Base-by-base conservation (phyloP, 2,113 vertebrate genomes). In the Callithrix jacchus region DNA sequence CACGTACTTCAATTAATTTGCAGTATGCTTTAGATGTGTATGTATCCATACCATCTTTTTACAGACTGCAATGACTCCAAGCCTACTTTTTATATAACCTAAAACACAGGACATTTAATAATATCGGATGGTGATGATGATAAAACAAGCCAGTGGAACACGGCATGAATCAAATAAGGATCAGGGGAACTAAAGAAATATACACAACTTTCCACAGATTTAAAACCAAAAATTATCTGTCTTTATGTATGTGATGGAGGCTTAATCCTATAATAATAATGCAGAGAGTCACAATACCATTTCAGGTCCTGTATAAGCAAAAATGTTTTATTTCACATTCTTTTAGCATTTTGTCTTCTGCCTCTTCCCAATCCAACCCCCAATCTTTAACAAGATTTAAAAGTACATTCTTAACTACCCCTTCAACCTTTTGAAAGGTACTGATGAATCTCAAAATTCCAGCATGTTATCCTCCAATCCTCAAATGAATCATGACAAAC, bases 61-160 rank as follows among this genome's bases (percentile, higher is more conserved):
- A 76, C 30, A 77, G 1, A 95, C 20, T 40, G 3, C 8, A 70
- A 35, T 64, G 25, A 84, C 52, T 92, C 4, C 82, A 86, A 70
- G 47, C 30, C 42, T 86, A 85, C 9, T 45, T 83, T 84, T 49
- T 68, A 92, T 40, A 32, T 81, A 87, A 71, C 13, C 52, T 64
- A 89, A 88, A 70, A 89, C 2, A 74, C 42, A 25, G 11, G 11
- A 79, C 47, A 92, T 58, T 90, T 90, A 96, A 21, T 96, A 97
- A 73, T 85, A 90, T 5, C 74, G 6, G 95, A 98, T 97, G 95
- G 96, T 98, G 94, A 97, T 97, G 95, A 97, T 97, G 97, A 97
- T 98, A 97, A 96, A 97, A 91, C 37, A 85, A 81, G 30, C 9
- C 30, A n/a, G 16, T 52, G 61, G 8, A 94, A 84, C 11, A 86